Evolutionary conservation across 35 echinoderm and acorn worm species (phyloP), one percentile per base, ranked within the genome.

Genomic region (Holothuria glaberrima): DNA sequence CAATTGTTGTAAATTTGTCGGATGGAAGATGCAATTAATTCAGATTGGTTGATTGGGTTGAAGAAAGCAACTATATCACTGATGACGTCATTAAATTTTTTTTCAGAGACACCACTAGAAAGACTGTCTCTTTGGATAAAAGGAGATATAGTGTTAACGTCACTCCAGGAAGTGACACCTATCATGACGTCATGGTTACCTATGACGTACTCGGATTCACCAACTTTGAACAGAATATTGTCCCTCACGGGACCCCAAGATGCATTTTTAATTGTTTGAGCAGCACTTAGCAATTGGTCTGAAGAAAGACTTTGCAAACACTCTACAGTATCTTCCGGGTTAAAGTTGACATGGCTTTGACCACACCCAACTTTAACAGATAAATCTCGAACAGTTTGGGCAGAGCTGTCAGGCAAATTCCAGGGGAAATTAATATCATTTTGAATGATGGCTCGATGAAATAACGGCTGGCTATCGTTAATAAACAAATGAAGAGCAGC

Each of bases 1-100:
- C 71, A 75, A 14, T 75, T 38, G 71, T 31, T 41, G 71, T 75
- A 75, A 22, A 38, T 75, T 38, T 75, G 71, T 75, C 34, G 71
- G 21, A 75, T 41, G 17, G 71, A 31, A 16, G 71, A 75, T 44
- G 19, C 32, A 18, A 75, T 44, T n/a, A 75, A 38, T 0, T 31
- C 16, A n/a, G 71, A 75, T 75, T 75, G 71, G 21, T 1, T 33
- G 29, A n/a, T 38, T 12, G 18, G 71, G 41, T 19, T 75, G 5
- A 75, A 44, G 10, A 32, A 75, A 75, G 21, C 19, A 44, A n/a
- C 32, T 21, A 48, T 75, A n/a, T 75, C 71, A 41, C 12, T 38
- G 71, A 75, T 41, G 34, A 75, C 44, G 29, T 41, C 44, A 41
- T 38, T 75, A 38, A 35, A 75, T n/a, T 31, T 32, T 20, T n/a